Conservation (phyloP, 2,888 invertebrate species). For the Cryptocephalus moraei region DNA sequence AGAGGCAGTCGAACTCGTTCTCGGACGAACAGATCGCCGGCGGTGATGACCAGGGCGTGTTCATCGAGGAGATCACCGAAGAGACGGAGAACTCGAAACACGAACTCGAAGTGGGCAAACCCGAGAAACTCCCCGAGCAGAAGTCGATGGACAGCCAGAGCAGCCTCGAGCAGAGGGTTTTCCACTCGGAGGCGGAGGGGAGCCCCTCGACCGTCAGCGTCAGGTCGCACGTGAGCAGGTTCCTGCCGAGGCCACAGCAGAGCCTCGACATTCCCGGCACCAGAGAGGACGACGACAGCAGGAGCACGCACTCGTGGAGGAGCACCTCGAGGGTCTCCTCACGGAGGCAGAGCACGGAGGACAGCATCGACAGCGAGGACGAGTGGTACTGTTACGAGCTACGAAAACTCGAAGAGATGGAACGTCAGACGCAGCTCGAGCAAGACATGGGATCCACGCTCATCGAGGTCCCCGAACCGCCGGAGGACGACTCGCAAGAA, state of each 20-base stretch:
- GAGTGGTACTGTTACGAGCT: conserved; percentile 89
- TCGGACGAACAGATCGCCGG: conserved; percentile 52
- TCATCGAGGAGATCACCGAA: conserved; percentile 24
- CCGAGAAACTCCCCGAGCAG: conserved; percentile 22
- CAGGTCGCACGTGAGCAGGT: conserved; percentile 48
- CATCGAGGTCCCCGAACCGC: conserved; percentile 48
- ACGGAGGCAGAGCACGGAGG: conserved; percentile 82
- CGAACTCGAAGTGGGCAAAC: conserved; percentile 3
- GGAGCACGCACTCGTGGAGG: conserved; percentile 79
- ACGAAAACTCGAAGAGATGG: conserved; percentile 76
- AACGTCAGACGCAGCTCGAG: conserved; percentile 61
- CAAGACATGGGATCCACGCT: conserved; percentile 49
- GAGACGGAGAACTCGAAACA: conserved; percentile 12
- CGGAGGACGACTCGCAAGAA: conserved; percentile 44
- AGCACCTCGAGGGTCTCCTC: conserved; percentile 80
- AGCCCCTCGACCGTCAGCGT: conserved; percentile 56
- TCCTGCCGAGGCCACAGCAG: conserved; percentile 60
- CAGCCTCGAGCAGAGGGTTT: conserved; percentile 23
- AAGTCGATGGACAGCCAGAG: conserved; percentile 31
- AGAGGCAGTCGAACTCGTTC: conserved; percentile 60
- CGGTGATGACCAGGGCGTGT: conserved; percentile 20
- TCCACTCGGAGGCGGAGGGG: conserved; percentile 48
- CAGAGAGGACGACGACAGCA: conserved; percentile 72
- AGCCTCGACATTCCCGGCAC: conserved; percentile 72
- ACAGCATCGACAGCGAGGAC: conserved; percentile 87